Evolutionary conservation across 2,888 invertebrate species (phyloP), one percentile per base, ranked within the genome.

Genomic region (Dromius quadrimaculatus): DNA sequence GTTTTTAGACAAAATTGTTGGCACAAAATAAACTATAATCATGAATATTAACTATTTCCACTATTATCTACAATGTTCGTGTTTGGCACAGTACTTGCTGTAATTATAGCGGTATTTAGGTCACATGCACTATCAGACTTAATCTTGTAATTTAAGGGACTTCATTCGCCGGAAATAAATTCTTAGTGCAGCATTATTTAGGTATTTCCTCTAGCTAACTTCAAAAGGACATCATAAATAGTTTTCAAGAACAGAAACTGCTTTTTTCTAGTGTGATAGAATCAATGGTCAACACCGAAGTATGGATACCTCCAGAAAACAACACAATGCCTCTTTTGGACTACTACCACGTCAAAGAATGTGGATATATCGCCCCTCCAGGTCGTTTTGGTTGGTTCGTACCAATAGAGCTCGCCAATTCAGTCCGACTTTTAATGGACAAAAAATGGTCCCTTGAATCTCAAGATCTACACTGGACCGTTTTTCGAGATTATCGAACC

Each of bases 331-430:
- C 83, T 75, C 79, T 81, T n/a, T 74, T 84, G 17, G 80, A 78
- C 36, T 74, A 74, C 38, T 78, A 78, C 75, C 81, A 80, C 72
- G 83, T 82, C 22, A 84, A 81, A 57, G 87, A 87, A 74, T 84
- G 85, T 50, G 89, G 89, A 1, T 81, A 81, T 5, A 77, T 86
- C 1, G 82, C 83, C 1, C 82, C 84, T 2, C 85, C 87, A 0
- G 89, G 88, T 2, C 84, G 88, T 62, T 89, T 87, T 76, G 88
- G 89, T 2, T 90, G 89, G 89, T 90, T 88, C 76, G 85, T 89
- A 38, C 89, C 89, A 0, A 79, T 78, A 23, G 76, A 79, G 34
- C 76, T 85, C 19, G 79, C 77, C 4, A 72, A 74, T 2, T 76
- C 79, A 3, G 73, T 83, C 11, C 75, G 77, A 13, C 72, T 72